phyloP scores from a whole-genome alignment of 2,888 invertebrate species.

The Idaea straminata region DNA sequence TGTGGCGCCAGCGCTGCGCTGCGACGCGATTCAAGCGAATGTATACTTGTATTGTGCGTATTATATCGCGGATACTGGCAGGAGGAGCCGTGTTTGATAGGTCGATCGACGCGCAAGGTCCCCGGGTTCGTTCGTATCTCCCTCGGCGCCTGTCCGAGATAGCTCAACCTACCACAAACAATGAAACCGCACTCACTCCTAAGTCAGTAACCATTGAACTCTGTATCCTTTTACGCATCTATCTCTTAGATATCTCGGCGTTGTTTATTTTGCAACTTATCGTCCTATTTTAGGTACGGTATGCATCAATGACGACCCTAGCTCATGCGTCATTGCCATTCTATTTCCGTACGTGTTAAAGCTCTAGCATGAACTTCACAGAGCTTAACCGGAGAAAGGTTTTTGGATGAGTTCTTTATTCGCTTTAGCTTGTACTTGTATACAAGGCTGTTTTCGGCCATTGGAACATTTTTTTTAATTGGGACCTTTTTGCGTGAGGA shows the following conservation, averaged over 20 bases:
- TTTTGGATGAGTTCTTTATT: not conserved
- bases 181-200: conserved; percentile 32
- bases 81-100: not conserved
- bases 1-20: conserved; percentile 36
- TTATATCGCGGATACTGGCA: not conserved
- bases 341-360: conserved; percentile 47
- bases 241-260: conserved; percentile 47
- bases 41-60: conserved; percentile 44
- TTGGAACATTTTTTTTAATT: too few relatives aligned
- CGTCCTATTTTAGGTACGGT: conserved; percentile 54
- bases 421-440: not conserved
- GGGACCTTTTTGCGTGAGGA: too few relatives aligned
- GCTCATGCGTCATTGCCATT: conserved; percentile 56
- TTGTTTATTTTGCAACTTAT: conserved; percentile 49
- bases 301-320: conserved; percentile 58
- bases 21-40: conserved; percentile 45
- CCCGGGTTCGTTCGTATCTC: conserved; percentile 67
- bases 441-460: too few relatives aligned
- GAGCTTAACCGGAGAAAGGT: conserved; percentile 8
- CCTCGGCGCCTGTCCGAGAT: conserved; percentile 43
- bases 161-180: not conserved
- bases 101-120: conserved; percentile 66
- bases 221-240: conserved; percentile 39
- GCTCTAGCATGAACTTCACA: conserved; percentile 3
- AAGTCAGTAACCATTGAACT: conserved; percentile 39